Conservation (phyloP, 1,140 invertebrate species). For the Microplitis demolitor region DNA sequence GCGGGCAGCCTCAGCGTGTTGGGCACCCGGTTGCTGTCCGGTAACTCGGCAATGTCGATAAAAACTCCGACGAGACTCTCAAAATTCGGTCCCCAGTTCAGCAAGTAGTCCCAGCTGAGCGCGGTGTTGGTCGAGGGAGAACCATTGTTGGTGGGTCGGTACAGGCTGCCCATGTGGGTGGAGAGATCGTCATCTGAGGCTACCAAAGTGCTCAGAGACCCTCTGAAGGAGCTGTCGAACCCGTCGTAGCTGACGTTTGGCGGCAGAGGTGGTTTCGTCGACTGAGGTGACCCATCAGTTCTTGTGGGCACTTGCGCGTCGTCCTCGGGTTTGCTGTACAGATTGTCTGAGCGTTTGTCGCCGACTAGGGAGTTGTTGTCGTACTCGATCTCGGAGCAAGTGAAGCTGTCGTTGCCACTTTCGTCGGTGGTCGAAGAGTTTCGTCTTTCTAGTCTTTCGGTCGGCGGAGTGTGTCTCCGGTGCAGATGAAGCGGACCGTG, state of each 20-base stretch:
- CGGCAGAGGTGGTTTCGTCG: conserved; percentile 68
- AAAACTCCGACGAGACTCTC: conserved; percentile 94
- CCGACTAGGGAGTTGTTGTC: conserved; percentile 84
- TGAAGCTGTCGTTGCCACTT: conserved; percentile 96
- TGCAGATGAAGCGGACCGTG: conserved; percentile 67
- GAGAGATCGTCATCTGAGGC: conserved; percentile 90
- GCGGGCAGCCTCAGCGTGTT: conserved; percentile 70
- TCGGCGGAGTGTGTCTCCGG: conserved; percentile 68
- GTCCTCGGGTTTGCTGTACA: conserved; percentile 74
- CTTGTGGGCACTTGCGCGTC: conserved; percentile 63
- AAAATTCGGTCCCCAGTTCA: conserved; percentile 96
- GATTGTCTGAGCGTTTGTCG: conserved; percentile 72
- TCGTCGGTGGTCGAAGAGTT: conserved; percentile 90
- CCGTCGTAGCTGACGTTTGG: conserved; percentile 82
- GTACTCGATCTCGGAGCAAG: conserved; percentile 97
- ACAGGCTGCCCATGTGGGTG: conserved; percentile 73
- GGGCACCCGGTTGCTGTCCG: conserved; percentile 74
- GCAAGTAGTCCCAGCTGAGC: conserved; percentile 89
- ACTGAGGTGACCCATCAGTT: conserved; percentile 53
- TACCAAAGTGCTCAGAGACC: conserved; percentile 89
- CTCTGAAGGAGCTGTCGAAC: conserved; percentile 91
- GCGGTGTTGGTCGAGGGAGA: conserved; percentile 73
- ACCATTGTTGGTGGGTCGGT: conserved; percentile 74
- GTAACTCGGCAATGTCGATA: conserved; percentile 93
- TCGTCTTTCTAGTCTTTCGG: conserved; percentile 68